Evolutionary conservation across 2,113 vertebrate species (phyloP), one percentile per base, ranked within the genome.

Genomic region (Ictidomys tridecemlineatus): DNA sequence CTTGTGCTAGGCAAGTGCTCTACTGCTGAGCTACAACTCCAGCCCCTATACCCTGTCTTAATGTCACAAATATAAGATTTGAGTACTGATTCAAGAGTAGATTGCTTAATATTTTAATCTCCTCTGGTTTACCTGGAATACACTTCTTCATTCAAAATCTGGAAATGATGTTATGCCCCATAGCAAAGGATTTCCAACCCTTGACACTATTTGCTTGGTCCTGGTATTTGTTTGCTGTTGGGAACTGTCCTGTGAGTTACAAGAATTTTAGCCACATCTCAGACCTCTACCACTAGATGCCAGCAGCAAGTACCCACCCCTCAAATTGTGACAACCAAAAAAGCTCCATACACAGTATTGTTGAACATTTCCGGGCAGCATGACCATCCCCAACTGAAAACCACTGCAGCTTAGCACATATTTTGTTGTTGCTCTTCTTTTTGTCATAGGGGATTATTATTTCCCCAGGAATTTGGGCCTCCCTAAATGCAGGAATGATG

Each of bases 111-210:
- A 90, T 37, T 94, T 76, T 67, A 69, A 89, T 77, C 20, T 48
- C 58, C 77, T 91, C 48, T 65, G 63, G 26, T 70, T 96, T 89
- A 74, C 39, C 48, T 34, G 16, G 32, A 61, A 28, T 93, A 63
- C 86, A 69, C 30, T 53, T 85, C 34, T 17, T 90, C 53, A 88
- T 88, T 90, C 83, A 61, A 96, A 96, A 61, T 74, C 84, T 84
- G 61, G n/a, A 84, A 90, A 13, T 22, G 34, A 20, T 65, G 13
- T 86, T 24, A 65, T 48, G 39, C 11, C 39, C 11, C 39, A 72
- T 83, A 85, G 73, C 28, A 67, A 67, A 82, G 9, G n/a, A 58
- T 82, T 93, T 78, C 70, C 78, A 77, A 85, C n/a, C 67, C 26
- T 80, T 48, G 61, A 74, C 42, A 42, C 65, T 82, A 39, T 65